Percentiles rank a stretch among this genome's conserved stretches.
These are phyloP conservation scores for Graphium colonna DNA, from an alignment of 2,888 invertebrate genomes.

Conservation along the genomic window DNA sequence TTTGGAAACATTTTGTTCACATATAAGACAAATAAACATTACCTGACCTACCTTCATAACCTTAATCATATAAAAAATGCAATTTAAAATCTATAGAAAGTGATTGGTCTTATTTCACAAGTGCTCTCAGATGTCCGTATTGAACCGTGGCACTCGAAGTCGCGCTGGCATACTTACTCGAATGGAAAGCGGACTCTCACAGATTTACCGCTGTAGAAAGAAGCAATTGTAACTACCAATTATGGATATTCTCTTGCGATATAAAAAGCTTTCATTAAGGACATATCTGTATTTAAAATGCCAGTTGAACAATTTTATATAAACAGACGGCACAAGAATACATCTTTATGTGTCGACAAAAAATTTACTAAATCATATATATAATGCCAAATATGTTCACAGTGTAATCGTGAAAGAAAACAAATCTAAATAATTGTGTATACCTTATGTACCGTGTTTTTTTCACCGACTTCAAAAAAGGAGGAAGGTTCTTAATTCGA, in stretches of 20 bases:
- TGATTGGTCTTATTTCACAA: conserved; percentile 8
- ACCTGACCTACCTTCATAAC: not conserved
- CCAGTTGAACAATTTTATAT: no score
- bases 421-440: no score
- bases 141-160: not conserved
- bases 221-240: not conserved
- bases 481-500: no score
- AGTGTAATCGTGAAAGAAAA: no score
- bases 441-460: no score
- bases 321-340: no score
- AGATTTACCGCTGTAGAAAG: not conserved
- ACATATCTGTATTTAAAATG: no score
- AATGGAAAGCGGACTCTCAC: conserved; percentile 12
- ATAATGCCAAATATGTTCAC: no score
- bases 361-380: no score
- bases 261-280: not conserved
- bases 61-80: not conserved
- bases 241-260: not conserved
- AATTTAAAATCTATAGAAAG: conserved; percentile 1
- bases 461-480: no score
- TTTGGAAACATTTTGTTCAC: not conserved
- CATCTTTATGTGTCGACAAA: no score
- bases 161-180: conserved; percentile 8
- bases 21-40: not conserved
- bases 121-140: conserved; percentile 2